A percentile compares a stretch with the other conserved stretches of the same genome.
These are phyloP conservation scores for Carterocephalus palaemon DNA, from an alignment of 2,888 invertebrate genomes.

Conservation along the genomic window DNA sequence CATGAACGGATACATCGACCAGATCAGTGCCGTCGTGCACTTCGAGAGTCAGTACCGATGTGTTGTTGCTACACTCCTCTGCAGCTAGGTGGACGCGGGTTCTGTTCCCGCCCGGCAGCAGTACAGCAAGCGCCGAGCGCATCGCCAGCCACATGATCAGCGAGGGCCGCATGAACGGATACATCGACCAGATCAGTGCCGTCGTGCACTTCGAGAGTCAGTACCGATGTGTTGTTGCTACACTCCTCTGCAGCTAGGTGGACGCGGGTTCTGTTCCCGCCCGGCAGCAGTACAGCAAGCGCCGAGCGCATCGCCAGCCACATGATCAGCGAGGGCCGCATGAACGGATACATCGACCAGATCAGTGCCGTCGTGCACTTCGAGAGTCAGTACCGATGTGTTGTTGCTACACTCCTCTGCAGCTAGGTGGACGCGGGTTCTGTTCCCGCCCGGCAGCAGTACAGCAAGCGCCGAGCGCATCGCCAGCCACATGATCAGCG, in stretches of 20 bases:
- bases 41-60: constrained; percentile 89
- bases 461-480: too few species aligned
- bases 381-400: constrained; percentile 85
- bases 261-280: too few species aligned
- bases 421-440: too few species aligned
- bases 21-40: constrained; percentile 97
- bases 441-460: too few species aligned
- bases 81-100: too few species aligned
- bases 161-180: constrained; percentile 97
- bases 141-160: constrained; percentile 99
- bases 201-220: constrained; percentile 98
- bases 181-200: constrained; percentile 98
- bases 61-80: too few species aligned
- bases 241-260: too few species aligned
- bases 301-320: constrained; percentile 99
- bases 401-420: too few species aligned
- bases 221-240: too few species aligned
- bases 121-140: constrained; percentile 95
- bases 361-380: constrained; percentile 98
- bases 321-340: constrained; percentile 98
- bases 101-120: too few species aligned
- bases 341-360: constrained; percentile 99
- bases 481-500: too few species aligned
- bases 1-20: constrained; percentile 98
- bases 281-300: too few species aligned